Evolutionary conservation across 2,113 vertebrate species (phyloP).

Genomic region (Alces alces): DNA sequence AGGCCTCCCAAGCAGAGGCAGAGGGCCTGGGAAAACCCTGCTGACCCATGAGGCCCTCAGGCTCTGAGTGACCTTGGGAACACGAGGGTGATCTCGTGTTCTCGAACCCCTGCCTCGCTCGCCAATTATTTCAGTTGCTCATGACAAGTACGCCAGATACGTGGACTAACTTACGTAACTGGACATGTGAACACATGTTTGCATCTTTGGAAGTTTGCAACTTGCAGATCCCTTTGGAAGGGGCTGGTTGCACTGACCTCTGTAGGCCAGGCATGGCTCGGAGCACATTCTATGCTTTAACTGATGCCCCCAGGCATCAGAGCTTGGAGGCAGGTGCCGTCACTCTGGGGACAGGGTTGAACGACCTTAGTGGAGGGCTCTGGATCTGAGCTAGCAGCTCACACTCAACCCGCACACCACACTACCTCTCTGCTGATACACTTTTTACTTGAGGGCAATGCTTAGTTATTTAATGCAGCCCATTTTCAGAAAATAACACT

Average conservation of each 20-base stretch:
- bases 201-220: neutral
- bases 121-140: fast-evolving
- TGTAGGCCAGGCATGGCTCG: fast-evolving
- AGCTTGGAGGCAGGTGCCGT: fast-evolving
- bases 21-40: neutral
- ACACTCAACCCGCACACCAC: neutral
- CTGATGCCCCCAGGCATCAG: neutral
- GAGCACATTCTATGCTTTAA: neutral
- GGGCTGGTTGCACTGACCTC: neutral
- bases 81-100: no score
- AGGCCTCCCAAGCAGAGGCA: neutral
- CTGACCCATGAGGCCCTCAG: fast-evolving
- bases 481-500: neutral
- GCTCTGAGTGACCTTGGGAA: neutral
- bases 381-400: neutral
- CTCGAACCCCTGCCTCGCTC: fast-evolving
- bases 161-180: neutral
- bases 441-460: neutral
- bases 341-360: no score
- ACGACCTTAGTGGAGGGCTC: neutral
- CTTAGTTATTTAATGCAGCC: fast-evolving
- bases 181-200: fast-evolving
- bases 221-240: neutral
- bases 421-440: fast-evolving
- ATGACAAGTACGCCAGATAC: neutral